Evolutionary conservation across 2,113 vertebrate genomes (phyloP).

Genomic region (Nibea coibor): DNA sequence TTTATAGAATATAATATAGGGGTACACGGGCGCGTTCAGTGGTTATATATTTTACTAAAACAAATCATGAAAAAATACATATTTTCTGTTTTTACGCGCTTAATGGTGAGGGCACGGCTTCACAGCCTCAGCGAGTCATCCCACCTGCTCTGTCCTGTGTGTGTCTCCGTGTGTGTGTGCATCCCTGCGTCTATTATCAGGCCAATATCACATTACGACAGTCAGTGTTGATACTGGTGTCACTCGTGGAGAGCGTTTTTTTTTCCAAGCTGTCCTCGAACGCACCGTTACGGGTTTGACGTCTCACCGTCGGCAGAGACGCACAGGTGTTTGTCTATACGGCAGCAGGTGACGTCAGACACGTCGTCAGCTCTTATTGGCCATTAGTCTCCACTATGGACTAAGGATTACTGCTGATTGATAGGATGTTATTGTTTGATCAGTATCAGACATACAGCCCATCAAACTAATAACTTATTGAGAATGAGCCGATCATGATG

Average conservation of each 20-base stretch:
- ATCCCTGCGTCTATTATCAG: not conserved
- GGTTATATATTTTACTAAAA: not conserved
- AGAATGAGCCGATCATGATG: no score
- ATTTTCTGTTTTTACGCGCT: not conserved
- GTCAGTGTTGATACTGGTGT: not conserved
- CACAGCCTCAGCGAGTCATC: not conserved
- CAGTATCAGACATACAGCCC: not conserved
- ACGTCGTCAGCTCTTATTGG: slow-evolving; percentile 54
- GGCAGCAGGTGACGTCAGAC: slow-evolving; percentile 12
- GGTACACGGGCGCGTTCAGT: no score
- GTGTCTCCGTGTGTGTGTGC: not conserved
- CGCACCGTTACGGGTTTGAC: slow-evolving; percentile 12
- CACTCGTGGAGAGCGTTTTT: not conserved
- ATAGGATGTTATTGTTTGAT: slow-evolving; percentile 18
- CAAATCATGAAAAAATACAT: not conserved
- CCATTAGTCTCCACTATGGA: not conserved
- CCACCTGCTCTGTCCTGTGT: slow-evolving; percentile 8
- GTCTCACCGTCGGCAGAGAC: not conserved
- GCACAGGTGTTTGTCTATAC: slow-evolving; percentile 61
- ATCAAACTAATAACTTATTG: not conserved
- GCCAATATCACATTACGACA: not conserved
- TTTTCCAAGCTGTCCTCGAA: slow-evolving; percentile 20
- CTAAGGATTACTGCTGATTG: slow-evolving; percentile 9
- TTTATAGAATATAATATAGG: not conserved
- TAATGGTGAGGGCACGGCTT: not conserved